Evolutionary conservation across 2,888 invertebrate species (phyloP), one percentile per base, ranked within the genome.

Genomic region (Eupithecia abbreviata): DNA sequence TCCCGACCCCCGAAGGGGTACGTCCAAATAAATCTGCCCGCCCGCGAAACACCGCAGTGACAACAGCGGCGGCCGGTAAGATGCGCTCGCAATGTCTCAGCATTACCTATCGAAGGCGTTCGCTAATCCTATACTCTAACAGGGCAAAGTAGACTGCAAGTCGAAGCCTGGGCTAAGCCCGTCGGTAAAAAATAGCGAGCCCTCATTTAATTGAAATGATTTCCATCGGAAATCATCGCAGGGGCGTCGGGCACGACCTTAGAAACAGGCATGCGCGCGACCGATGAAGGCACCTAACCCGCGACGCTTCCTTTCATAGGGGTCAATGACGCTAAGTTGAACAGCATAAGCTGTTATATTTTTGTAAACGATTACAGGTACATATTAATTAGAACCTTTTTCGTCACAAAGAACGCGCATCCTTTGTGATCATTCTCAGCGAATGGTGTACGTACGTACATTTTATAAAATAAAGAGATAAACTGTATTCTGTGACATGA

Each of bases 1-100:
- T 91, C 92, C 92, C 92, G 89, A 87, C 89, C 74, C 90, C 86
- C 85, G 86, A 89, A 90, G 93, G 93, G 93, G 92, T 95, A 94
- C 95, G 96, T 93, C 95, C 95, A 95, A 95, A 95, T 95, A 94
- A 95, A 93, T 95, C 95, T 94, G 93, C 94, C 92, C 93, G 92
- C 94, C 93, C 94, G 94, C 94, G 95, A 95, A 95, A 95, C 94
- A 94, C 94, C 94, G 94, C 94, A 94, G 92, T 93, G 95, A 95
- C 95, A 94, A 94, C 94, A 93, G 90, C 90, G 90, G 91, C 90
- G 90, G 90, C 89, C 92, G 92, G 92, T 92, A 94, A 94, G 93
- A 93, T 91, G 93, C 92, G 91, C 90, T 87, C 89, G 91, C 95
- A 95, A 93, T 92, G 95, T 94, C 92, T 95, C 92, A 84, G 73